phyloP scores from a whole-genome alignment of 2,113 vertebrate species.

The Psephotus haematonotus region DNA sequence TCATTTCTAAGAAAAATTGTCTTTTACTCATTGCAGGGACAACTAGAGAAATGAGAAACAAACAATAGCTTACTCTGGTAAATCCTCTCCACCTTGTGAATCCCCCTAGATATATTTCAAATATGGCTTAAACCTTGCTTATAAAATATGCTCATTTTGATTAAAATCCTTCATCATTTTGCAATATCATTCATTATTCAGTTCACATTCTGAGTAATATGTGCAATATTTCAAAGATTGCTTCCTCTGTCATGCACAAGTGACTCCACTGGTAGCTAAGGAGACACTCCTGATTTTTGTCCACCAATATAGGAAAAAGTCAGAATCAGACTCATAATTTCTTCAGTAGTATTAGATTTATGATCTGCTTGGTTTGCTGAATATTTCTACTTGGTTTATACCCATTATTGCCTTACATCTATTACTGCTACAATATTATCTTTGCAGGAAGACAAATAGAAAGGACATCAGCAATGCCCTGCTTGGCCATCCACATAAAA shows the following conservation, averaged over 20 bases:
- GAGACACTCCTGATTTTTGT: not conserved
- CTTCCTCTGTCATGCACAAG: not conserved
- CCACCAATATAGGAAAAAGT: not conserved
- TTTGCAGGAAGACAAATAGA: not conserved
- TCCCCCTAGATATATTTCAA: not conserved
- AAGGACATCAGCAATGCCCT: not conserved
- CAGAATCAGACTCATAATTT: not conserved
- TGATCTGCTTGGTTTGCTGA: not conserved
- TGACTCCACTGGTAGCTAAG: not conserved
- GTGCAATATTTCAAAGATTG: not conserved
- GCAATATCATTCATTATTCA: not conserved
- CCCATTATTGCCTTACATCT: not conserved
- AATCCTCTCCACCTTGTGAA: not conserved
- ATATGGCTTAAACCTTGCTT: fast-evolving
- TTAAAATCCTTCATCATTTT: not conserved
- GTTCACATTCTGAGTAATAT: not conserved
- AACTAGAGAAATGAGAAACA: not conserved
- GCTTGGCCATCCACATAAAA: not conserved
- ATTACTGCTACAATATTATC: not conserved
- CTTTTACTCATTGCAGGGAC: not conserved
- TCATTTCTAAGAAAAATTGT: not conserved
- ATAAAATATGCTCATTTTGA: not conserved
- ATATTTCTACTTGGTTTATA: not conserved
- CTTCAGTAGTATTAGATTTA: not conserved
- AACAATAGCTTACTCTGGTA: not conserved